A percentile compares a stretch with the other conserved stretches of the same genome.
These are phyloP conservation scores for Crioceris asparagi DNA, from an alignment of 2,888 invertebrate genomes.

Conservation along the genomic window DNA sequence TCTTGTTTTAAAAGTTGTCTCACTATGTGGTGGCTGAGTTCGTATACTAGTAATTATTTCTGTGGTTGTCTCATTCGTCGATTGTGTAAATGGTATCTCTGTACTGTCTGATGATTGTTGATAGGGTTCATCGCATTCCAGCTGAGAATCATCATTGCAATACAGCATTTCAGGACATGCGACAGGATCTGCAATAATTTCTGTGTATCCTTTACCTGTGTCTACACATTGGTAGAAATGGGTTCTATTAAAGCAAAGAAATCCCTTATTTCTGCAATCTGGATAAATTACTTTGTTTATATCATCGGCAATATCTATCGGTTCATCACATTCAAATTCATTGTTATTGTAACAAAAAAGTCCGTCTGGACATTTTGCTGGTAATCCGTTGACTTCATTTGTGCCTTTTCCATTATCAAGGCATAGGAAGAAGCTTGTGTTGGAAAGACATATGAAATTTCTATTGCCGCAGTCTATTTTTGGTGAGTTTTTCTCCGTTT, in stretches of 20 bases:
- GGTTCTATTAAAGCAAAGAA: slow-evolving; percentile 10
- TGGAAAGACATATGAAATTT: too few relatives aligned
- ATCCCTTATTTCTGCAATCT: slow-evolving; percentile 6
- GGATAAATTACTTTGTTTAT: too few relatives aligned
- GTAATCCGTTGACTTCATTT: too few relatives aligned
- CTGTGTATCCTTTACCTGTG: not conserved
- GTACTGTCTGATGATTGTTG: too few relatives aligned
- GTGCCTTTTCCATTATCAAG: too few relatives aligned
- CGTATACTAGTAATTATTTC: not conserved
- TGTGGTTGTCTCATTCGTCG: slow-evolving; percentile 1
- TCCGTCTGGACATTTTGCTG: too few relatives aligned
- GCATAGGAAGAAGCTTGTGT: too few relatives aligned
- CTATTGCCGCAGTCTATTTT: too few relatives aligned
- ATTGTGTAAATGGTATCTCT: too few relatives aligned
- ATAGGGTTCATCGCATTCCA: slow-evolving; percentile 13
- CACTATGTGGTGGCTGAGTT: slow-evolving; percentile 8
- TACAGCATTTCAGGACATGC: slow-evolving; percentile 12
- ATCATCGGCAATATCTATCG: not conserved
- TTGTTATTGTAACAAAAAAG: too few relatives aligned
- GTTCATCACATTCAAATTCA: too few relatives aligned
- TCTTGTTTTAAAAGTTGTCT: slow-evolving; percentile 1
- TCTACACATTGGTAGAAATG: slow-evolving; percentile 13
- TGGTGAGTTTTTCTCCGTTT: too few relatives aligned
- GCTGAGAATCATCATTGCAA: slow-evolving; percentile 12
- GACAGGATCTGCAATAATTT: slow-evolving; percentile 11